phyloP scores from a whole-genome alignment of 2,888 invertebrate genomes.

The Phlogophora meticulosa region DNA sequence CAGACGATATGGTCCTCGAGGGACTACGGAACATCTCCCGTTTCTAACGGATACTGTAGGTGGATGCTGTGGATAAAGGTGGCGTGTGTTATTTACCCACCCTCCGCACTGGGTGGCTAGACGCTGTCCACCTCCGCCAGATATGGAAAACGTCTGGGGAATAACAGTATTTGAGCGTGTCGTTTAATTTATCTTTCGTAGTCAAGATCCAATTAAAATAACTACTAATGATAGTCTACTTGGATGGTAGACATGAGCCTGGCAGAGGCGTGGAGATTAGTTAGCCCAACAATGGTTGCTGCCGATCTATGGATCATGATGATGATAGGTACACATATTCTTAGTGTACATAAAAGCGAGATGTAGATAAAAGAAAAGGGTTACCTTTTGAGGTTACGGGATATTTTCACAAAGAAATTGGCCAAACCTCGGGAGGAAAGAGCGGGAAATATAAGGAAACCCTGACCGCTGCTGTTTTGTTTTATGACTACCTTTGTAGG shows the following conservation, averaged over 20 bases:
- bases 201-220: too few species aligned
- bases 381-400: not conserved
- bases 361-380: not conserved
- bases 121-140: not conserved
- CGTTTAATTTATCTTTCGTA: not conserved
- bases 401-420: conserved; percentile 19
- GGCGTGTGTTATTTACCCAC: conserved; percentile 7
- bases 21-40: conserved; percentile 19
- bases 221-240: too few species aligned
- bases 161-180: conserved; percentile 5
- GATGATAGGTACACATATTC: too few species aligned
- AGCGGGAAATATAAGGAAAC: conserved; percentile 9
- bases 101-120: not conserved
- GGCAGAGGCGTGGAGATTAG: too few species aligned
- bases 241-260: too few species aligned
- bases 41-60: conserved; percentile 13
- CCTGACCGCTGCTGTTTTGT: not conserved
- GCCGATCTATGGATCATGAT: too few species aligned
- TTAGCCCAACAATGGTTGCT: too few species aligned
- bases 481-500: not conserved
- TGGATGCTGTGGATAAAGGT: not conserved
- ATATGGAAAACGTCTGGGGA: not conserved
- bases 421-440: not conserved
- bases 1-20: conserved; percentile 31
- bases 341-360: conserved; percentile 4